Evolutionary conservation across 23 tunicate species (phyloP).

Genomic region (Phallusia fumigata): DNA sequence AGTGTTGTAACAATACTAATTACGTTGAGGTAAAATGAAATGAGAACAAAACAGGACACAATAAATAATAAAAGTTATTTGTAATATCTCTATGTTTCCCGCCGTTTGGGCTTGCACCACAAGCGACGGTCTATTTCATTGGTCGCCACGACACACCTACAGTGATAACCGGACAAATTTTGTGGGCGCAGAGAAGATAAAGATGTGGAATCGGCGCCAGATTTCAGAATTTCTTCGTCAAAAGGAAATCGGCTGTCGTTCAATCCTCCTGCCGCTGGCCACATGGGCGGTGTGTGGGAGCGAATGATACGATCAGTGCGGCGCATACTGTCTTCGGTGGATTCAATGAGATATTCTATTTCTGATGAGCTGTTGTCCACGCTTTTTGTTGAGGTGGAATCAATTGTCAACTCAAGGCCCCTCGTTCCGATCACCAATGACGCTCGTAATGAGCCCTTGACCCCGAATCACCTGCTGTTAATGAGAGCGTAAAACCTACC

Average conservation of each 20-base stretch:
- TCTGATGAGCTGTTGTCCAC: conserved; percentile 3
- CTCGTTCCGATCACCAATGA: conserved; percentile 9
- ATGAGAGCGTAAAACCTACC: neutral
- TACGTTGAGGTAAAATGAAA: too few species aligned
- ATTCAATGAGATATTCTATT: neutral
- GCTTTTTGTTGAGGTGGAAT: conserved; percentile 10
- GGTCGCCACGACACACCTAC: neutral
- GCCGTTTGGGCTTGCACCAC: too few species aligned
- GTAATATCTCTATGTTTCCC: too few species aligned
- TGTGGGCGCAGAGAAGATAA: conserved; percentile 17
- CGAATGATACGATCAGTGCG: conserved; percentile 28
- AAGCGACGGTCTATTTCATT: neutral
- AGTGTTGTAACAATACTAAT: too few species aligned
- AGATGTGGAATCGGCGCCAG: conserved; percentile 10
- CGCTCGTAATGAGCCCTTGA: neutral
- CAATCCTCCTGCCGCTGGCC: conserved; percentile 16
- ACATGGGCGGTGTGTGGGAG: conserved; percentile 26
- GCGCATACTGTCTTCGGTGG: neutral
- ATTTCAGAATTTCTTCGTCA: conserved; percentile 1
- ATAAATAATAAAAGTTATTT: too few species aligned
- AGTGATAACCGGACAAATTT: conserved; percentile 40
- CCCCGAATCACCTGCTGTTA: conserved; percentile 22
- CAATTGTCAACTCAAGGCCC: conserved; percentile 7
- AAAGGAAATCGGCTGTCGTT: conserved; percentile 12
- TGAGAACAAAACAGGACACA: too few species aligned